Evolutionary conservation across 2,113 vertebrate genomes (phyloP), one percentile per base, ranked within the genome.

Genomic region (Halichoerus grypus): DNA sequence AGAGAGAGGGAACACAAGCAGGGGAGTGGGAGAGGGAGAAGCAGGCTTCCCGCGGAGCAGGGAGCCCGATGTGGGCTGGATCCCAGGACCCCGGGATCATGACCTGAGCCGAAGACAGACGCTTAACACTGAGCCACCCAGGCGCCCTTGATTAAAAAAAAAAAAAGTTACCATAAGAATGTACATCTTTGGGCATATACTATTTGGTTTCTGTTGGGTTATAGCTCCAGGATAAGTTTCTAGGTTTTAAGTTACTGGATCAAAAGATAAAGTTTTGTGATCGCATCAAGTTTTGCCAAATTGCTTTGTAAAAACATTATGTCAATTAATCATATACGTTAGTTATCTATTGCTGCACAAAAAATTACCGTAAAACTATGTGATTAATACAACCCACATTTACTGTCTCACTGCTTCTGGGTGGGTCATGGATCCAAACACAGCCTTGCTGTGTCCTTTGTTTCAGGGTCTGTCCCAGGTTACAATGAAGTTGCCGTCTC

Each of bases 171-270:
- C 26, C 26, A 61, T 2, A 65, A 4, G 61, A 63, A 55, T 10
- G 0, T 16, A 36, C 15, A 90, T 74, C 19, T 94, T 79, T 88
- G 74, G 94, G 53, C 39, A 81, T 14, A 65, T 7, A 84, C 13
- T 51, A 39, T 33, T 93, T 84, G 39, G 21, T 51, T 65, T 88
- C 39, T 93, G 15, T 46, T 83, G 63, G 28, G 22, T 83, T 84
- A 39, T 3, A 69, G 63, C 5, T 69, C 28, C 57, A 74, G 28
- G 39, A 74, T 77, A 55, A 42, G 65, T 61, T 67, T 91, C 42
- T 69, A 77, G n/a, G 33, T 71, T 86, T 96, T 46, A 87, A 79
- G 46, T 95, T 71, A 87, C 7, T 87, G 61, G 4, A 28, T 87
- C 53, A 79, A 81, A 93, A 85, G 77, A 65, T 71, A 36, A 1